phyloP scores from a whole-genome alignment of 1,140 invertebrate species.

The Caenorhabditis briggsae region DNA sequence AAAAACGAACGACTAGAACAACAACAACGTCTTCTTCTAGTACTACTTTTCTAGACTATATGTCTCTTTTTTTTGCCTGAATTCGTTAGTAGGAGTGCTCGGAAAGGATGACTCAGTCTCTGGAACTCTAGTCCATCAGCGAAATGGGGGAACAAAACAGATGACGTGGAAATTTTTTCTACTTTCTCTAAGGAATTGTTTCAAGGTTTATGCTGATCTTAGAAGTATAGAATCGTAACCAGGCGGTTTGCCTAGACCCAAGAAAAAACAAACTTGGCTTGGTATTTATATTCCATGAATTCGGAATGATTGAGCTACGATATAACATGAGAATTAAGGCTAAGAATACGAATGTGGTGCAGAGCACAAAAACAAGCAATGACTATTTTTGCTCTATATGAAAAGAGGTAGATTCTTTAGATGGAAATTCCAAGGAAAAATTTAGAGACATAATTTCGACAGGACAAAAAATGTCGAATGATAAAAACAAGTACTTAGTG shows the following conservation, averaged over 20 bases:
- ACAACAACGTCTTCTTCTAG: slow-evolving; percentile 44
- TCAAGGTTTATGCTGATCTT: no score
- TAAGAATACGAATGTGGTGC: slow-evolving; percentile 34
- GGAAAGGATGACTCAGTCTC: neutral
- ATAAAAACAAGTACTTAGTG: neutral
- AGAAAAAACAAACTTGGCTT: slow-evolving; percentile 21
- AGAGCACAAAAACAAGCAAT: slow-evolving; percentile 4
- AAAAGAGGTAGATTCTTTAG: no score
- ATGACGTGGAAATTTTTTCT: neutral
- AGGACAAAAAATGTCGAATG: neutral
- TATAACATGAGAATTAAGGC: slow-evolving; percentile 24
- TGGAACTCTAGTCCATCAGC: slow-evolving; percentile 8
- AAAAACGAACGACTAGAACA: slow-evolving; percentile 11
- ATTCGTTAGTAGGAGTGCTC: neutral
- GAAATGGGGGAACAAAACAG: neutral
- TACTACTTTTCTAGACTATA: slow-evolving; percentile 28
- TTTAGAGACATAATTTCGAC: neutral
- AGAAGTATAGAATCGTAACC: no score
- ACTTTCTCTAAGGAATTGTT: neutral
- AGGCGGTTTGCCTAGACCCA: no score
- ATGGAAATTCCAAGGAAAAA: no score
- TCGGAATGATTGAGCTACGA: slow-evolving; percentile 32
- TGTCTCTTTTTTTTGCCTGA: neutral
- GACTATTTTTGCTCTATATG: no score
- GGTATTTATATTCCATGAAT: slow-evolving; percentile 55